A percentile compares a stretch with the other conserved stretches of the same genome.
phyloP scores from a whole-genome alignment of 92 coral and sea anemone genomes.

The Heliopora coerulea region DNA sequence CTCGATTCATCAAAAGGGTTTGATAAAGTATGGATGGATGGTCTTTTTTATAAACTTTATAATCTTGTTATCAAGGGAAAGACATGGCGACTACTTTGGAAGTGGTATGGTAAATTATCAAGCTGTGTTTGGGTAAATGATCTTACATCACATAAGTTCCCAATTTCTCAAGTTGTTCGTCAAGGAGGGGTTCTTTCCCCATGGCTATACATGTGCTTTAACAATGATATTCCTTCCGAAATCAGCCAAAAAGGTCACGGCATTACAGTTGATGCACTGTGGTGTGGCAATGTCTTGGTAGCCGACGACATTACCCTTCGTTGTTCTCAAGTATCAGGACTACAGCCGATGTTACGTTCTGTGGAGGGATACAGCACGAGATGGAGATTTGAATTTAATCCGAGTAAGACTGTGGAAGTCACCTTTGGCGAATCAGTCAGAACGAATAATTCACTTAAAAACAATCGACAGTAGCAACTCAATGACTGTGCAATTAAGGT shows the following conservation, averaged over 20 bases:
- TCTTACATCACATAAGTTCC: too few relatives aligned
- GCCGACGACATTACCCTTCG: constrained; percentile 6
- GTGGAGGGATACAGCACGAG: background rate
- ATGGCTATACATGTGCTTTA: constrained; percentile 21
- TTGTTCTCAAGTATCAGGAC: background rate
- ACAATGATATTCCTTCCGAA: too few relatives aligned
- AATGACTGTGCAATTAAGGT: background rate
- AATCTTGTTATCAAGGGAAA: too few relatives aligned
- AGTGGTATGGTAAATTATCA: too few relatives aligned
- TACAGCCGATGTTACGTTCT: background rate
- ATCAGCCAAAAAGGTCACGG: too few relatives aligned
- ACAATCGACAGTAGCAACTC: background rate
- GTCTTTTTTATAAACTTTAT: too few relatives aligned
- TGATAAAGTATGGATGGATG: too few relatives aligned
- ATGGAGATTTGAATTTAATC: constrained; percentile 28
- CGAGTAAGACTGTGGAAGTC: background rate
- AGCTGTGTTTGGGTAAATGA: too few relatives aligned
- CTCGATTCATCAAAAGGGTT: too few relatives aligned
- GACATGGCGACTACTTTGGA: too few relatives aligned
- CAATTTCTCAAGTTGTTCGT: constrained; percentile 12
- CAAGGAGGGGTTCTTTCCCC: constrained; percentile 23
- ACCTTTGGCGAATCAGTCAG: constrained; percentile 5
- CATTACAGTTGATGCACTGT: background rate
- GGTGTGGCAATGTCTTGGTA: constrained; percentile 10
- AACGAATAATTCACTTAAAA: background rate